Evolutionary conservation across 2,888 invertebrate genomes (phyloP), one percentile per base, ranked within the genome.

Genomic region (Aquatica leii): DNA sequence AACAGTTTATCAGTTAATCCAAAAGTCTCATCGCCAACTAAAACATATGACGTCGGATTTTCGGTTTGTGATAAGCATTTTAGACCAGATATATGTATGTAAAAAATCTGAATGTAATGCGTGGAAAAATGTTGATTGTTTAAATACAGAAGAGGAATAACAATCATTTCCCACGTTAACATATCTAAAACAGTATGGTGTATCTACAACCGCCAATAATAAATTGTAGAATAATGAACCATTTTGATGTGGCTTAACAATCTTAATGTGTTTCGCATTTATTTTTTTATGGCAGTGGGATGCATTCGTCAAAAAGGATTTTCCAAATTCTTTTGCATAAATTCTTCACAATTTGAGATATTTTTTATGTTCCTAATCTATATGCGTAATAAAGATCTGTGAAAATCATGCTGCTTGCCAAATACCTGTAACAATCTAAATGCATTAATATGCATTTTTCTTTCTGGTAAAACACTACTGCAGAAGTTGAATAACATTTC

Each of bases 371-470:
- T n/a, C n/a, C n/a, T n/a, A n/a, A n/a, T n/a, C n/a, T n/a, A n/a
- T n/a, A n/a, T n/a, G n/a, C n/a, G n/a, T n/a, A n/a, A n/a, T n/a
- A n/a, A n/a, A n/a, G n/a, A n/a, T n/a, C n/a, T n/a, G n/a, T n/a
- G n/a, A n/a, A n/a, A n/a, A 66, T 57, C 40, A 79, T 74, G 12
- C 76, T 73, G 46, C 73, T 76, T 31, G 73, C 72, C 37, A 76
- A 54, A 65, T 68, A 75, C 65, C 75, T 76, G n/a, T n/a, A 4
- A 31, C 4, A 75, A 18, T 31, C 12, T 53, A 9, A 18, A 18
- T 18, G 34, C 35, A 20, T 20, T 15, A 1, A 24, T 17, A 53
- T 43, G n/a, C n/a, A n/a, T n/a, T n/a, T n/a, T 55, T 8, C 9
- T 55, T 40, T 55, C 43, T 43, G 55, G 5, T 40, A n/a, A n/a